Conservation (phyloP, 2,888 invertebrate genomes). For the Trissoscelio sp. region DNA sequence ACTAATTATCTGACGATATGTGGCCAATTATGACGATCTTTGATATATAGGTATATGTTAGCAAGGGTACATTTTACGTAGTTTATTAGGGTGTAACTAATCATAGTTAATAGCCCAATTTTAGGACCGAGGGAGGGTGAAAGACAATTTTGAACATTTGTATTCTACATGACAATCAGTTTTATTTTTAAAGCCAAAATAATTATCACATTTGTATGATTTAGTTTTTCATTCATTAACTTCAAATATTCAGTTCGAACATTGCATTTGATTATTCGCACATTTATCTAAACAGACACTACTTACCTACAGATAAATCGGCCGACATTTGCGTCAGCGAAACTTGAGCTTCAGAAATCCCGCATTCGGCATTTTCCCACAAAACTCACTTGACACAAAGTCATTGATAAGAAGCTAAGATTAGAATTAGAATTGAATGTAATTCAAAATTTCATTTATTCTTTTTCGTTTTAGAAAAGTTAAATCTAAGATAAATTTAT, state of each 20-base stretch:
- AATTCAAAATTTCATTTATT: too few relatives aligned
- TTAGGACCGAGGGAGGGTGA: neutral
- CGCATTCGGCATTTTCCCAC: constrained; percentile 80
- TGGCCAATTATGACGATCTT: constrained; percentile 78
- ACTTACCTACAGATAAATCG: constrained; percentile 76
- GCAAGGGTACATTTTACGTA: constrained; percentile 61
- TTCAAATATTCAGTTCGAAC: neutral
- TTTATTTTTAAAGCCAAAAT: neutral
- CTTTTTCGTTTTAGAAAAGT: too few relatives aligned
- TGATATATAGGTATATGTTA: constrained; percentile 73
- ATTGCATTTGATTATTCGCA: constrained; percentile 30
- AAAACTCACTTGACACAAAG: constrained; percentile 81
- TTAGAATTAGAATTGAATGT: too few relatives aligned
- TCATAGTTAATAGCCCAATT: constrained; percentile 63
- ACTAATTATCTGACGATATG: too few relatives aligned
- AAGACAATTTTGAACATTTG: neutral
- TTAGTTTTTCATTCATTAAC: neutral
- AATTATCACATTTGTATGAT: neutral
- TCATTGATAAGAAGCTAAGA: constrained; percentile 72
- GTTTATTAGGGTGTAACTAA: constrained; percentile 54
- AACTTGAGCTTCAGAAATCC: constrained; percentile 75
- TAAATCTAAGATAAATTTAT: too few relatives aligned
- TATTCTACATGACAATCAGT: neutral
- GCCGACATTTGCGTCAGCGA: constrained; percentile 77
- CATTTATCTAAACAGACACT: constrained; percentile 58